phyloP scores from a whole-genome alignment of 2,797 vertebrate species.

The Hydrophis major region DNA sequence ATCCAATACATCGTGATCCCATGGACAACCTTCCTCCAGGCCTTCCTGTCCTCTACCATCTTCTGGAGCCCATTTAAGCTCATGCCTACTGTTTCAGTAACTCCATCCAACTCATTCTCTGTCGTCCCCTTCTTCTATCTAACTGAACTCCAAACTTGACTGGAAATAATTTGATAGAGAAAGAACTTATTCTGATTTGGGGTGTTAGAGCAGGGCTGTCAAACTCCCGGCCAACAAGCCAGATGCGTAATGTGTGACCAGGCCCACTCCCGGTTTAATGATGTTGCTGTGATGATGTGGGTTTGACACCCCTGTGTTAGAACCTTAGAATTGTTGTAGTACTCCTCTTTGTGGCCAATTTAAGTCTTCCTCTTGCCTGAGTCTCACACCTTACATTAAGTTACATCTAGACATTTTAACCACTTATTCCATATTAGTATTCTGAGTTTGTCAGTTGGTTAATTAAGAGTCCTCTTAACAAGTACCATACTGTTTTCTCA shows the following conservation, averaged over 20 bases:
- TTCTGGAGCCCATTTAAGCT: too few species aligned
- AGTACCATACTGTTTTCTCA: not conserved
- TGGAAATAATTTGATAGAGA: not conserved
- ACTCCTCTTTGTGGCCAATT: not conserved
- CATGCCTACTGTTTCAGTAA: too few species aligned
- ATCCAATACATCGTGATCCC: too few species aligned
- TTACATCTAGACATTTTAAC: not conserved
- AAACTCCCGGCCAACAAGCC: too few species aligned
- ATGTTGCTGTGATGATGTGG: too few species aligned
- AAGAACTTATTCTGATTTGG: not conserved
- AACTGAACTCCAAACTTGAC: not conserved
- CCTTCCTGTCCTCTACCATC: too few species aligned
- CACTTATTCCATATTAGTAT: not conserved
- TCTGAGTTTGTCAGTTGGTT: not conserved
- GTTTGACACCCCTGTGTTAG: not conserved
- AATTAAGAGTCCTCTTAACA: not conserved
- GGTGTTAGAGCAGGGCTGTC: not conserved
- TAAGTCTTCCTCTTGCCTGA: not conserved
- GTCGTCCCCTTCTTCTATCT: too few species aligned
- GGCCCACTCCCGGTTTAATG: too few species aligned
- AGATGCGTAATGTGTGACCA: too few species aligned
- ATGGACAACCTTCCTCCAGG: too few species aligned
- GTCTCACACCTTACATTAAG: not conserved
- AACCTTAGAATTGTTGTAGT: not conserved
- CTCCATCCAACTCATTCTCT: too few species aligned